Conservation (phyloP, 1,140 invertebrate species). For the Nymphalis io region DNA sequence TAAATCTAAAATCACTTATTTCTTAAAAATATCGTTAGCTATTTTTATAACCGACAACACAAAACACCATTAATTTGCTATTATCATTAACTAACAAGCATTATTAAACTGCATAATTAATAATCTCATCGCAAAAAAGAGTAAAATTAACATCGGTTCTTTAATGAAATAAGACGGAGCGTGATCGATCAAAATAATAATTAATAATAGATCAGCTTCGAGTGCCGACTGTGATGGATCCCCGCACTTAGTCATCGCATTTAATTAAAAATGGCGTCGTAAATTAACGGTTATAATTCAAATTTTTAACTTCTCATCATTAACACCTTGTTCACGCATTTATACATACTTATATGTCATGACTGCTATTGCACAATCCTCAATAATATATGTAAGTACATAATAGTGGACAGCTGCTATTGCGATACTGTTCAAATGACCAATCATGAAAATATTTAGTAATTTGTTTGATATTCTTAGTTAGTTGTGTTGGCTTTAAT, state of each 20-base stretch:
- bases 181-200: constrained; percentile 80
- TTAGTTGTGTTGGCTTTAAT: background rate
- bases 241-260: constrained; percentile 77
- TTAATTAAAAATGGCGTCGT: constrained; percentile 77
- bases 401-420: constrained; percentile 42
- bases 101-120: constrained; percentile 60
- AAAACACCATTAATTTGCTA: constrained; percentile 8
- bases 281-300: constrained; percentile 74
- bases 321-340: constrained; percentile 52
- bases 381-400: constrained; percentile 30
- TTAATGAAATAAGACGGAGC: constrained; percentile 75
- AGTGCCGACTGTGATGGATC: constrained; percentile 70
- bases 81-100: constrained; percentile 31
- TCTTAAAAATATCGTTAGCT: background rate
- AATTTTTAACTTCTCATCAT: constrained; percentile 62
- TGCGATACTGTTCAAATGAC: constrained; percentile 55
- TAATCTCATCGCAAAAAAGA: constrained; percentile 49
- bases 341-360: constrained; percentile 53
- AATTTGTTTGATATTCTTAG: constrained; percentile 15
- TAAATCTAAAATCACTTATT: constrained; percentile 37
- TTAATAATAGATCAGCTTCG: constrained; percentile 75
- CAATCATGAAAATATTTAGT: constrained; percentile 48
- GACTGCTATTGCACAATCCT: constrained; percentile 44
- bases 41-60: background rate
- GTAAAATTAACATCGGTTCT: constrained; percentile 62